A percentile compares a stretch with the other conserved stretches of the same genome.
These are phyloP conservation scores for Desmophyllum pertusum DNA, from an alignment of 92 coral and sea anemone genomes.

Conservation along the genomic window DNA sequence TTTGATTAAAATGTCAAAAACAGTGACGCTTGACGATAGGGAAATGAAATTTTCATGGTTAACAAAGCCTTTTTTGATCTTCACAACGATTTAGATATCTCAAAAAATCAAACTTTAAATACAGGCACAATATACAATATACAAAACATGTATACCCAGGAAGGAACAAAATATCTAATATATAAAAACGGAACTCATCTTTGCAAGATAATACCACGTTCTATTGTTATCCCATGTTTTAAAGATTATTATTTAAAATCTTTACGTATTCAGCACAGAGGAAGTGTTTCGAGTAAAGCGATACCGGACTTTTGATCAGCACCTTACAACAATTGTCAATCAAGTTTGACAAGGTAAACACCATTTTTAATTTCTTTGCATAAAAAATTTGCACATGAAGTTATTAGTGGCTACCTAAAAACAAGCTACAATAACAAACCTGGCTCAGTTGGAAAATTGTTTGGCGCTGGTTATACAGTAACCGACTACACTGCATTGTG, in stretches of 20 bases:
- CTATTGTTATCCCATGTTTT: neutral
- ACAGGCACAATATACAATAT: neutral
- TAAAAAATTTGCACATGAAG: conserved; percentile 4
- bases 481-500: neutral
- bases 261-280: neutral
- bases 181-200: conserved; percentile 8
- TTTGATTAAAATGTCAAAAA: neutral
- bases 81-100: neutral
- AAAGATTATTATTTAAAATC: neutral
- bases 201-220: neutral
- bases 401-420: neutral
- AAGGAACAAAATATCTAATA: neutral
- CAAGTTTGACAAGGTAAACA: conserved; percentile 24
- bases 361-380: conserved; percentile 15
- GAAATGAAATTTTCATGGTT: neutral
- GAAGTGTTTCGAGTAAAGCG: neutral
- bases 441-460: neutral
- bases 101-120: neutral
- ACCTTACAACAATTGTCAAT: conserved; percentile 15
- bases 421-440: neutral
- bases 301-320: neutral
- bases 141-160: conserved; percentile 1
- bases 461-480: too few relatives aligned
- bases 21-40: neutral
- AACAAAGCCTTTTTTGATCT: neutral